Evolutionary conservation across 2,888 invertebrate genomes (phyloP).

Genomic region (Idaea straminata): DNA sequence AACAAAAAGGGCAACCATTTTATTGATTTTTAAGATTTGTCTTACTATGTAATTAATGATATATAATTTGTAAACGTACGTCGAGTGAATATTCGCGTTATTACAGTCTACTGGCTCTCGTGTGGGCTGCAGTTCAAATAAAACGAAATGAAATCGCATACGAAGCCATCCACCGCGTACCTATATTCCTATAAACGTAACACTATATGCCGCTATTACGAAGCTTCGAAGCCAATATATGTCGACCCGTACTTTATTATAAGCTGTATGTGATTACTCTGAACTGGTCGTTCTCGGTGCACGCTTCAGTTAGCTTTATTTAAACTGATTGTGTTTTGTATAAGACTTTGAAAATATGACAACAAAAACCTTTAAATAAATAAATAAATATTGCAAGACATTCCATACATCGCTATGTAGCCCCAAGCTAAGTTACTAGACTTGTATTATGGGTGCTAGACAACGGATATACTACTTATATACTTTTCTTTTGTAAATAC

Average conservation of each 20-base stretch:
- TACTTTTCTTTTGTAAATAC: too few relatives aligned
- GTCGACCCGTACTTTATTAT: conserved; percentile 43
- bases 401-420: too few relatives aligned
- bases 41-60: not conserved
- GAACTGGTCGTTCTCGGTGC: conserved; percentile 16
- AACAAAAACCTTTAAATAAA: too few relatives aligned
- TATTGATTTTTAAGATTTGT: not conserved
- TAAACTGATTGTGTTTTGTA: not conserved
- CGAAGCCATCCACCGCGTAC: conserved; percentile 34
- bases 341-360: too few relatives aligned
- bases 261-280: conserved; percentile 35
- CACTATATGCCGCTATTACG: conserved; percentile 46
- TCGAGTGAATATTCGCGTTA: conserved; percentile 32
- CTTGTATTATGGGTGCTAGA: too few relatives aligned
- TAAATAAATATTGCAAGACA: too few relatives aligned
- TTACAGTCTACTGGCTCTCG: conserved; percentile 42
- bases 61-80: conserved; percentile 33
- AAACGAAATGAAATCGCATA: conserved; percentile 57
- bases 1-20: too few relatives aligned
- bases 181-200: conserved; percentile 39
- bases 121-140: conserved; percentile 50
- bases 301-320: conserved; percentile 8
- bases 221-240: conserved; percentile 48
- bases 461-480: too few relatives aligned
- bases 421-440: too few relatives aligned